Conservation (phyloP, 2,113 vertebrate species). For the Oreotragus oreotragus region DNA sequence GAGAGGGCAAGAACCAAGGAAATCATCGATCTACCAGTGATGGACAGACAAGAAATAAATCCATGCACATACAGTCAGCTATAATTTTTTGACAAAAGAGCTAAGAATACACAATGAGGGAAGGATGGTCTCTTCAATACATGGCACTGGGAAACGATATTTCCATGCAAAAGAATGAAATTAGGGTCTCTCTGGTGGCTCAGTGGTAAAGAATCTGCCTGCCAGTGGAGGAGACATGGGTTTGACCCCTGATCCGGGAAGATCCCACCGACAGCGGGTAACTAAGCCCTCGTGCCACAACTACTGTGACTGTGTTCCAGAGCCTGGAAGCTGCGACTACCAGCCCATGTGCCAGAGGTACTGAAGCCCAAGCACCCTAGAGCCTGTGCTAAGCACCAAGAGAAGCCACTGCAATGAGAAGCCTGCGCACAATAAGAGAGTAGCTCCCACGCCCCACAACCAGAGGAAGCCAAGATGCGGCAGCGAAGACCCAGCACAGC, state of each 20-base stretch:
- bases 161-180: neutral
- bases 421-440: neutral
- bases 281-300: neutral
- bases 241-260: neutral
- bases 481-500: neutral
- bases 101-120: neutral
- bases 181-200: neutral
- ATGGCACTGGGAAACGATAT: neutral
- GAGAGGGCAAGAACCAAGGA: neutral
- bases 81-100: neutral
- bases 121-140: neutral
- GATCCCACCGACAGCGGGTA: neutral
- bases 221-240: neutral
- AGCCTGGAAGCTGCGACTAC: neutral
- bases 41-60: neutral
- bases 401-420: neutral
- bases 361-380: neutral
- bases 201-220: neutral
- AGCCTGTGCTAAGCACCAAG: neutral
- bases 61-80: neutral
- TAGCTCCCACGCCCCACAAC: neutral
- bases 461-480: neutral
- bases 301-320: neutral
- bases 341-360: neutral
- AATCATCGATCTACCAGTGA: rapidly evolving